Evolutionary conservation across 1,140 invertebrate species (phyloP), one percentile per base, ranked within the genome.

Genomic region (Drosophila subpulchrella): DNA sequence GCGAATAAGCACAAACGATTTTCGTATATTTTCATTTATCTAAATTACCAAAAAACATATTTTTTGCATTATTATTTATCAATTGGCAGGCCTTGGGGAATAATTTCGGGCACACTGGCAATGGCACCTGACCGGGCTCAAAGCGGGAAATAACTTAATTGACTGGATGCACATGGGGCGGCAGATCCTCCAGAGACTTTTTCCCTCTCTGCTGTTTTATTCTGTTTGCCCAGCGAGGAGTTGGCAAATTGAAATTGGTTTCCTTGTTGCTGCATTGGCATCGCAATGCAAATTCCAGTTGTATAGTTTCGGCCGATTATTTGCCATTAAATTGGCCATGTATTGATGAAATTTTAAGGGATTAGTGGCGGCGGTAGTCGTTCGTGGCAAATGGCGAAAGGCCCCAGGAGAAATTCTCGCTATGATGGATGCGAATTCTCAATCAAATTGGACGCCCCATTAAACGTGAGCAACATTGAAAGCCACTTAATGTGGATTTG

Each of bases 311-410:
- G 24, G 50, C 42, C 80, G 44, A 56, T 79, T 82, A 82, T 78
- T 75, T 82, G 56, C 38, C 56, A n/a, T 47, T 71, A 74, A 82
- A 78, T 77, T 81, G 74, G 61, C 57, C 34, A 5, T 27, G 55
- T 46, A 55, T 58, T 79, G 63, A 24, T 56, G 48, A 8, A 42
- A 38, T 24, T 72, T 78, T 47, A 82, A 68, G 72, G 67, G 71
- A 83, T 83, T 83, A 75, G 57, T 7, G 42, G 41, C 42, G 61
- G 32, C 15, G 11, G 2, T 7, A 39, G 38, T 12, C 17, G n/a
- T 38, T 60, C 13, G 12, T 46, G 7, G 27, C n/a, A 36, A 50
- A 44, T 24, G 38, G 13, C 32, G 15, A 41, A 10, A 38, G 15
- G 30, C 20, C 56, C 30, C 57, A 30, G 11, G 47, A 27, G 56